These are phyloP conservation scores for Microctenopoma steveboyesi DNA, from an alignment of 2,797 vertebrate species.

Conservation along the genomic window DNA sequence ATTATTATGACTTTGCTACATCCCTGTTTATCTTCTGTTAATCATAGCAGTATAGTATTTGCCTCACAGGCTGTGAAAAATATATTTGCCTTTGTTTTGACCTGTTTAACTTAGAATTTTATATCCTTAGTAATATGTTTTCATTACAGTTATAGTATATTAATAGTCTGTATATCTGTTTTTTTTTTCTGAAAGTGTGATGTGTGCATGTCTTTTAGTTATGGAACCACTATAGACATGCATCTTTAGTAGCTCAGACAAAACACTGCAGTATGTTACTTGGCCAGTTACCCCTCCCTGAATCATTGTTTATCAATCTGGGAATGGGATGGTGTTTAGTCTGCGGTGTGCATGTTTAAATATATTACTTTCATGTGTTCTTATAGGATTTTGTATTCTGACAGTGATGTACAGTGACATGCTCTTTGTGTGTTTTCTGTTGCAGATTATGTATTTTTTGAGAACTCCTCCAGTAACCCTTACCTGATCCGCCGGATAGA, in stretches of 20 bases:
- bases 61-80: neutral
- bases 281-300: neutral
- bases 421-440: conserved; percentile 53
- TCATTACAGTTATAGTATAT: neutral
- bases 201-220: neutral
- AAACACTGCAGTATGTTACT: neutral
- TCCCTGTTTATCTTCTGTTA: conserved; percentile 2
- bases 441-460: conserved; percentile 98
- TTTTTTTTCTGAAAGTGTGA: neutral
- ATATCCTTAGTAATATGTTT: neutral
- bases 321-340: neutral
- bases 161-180: neutral
- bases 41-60: neutral
- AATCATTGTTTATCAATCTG: neutral
- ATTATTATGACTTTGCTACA: neutral
- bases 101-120: neutral
- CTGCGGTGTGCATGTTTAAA: neutral
- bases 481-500: conserved; percentile 98
- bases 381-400: too few relatives aligned
- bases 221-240: neutral
- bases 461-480: conserved; percentile 98
- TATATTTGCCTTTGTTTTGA: conserved; percentile 4
- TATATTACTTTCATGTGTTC: neutral
- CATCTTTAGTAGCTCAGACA: neutral
- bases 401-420: conserved; percentile 6